phyloP scores from a whole-genome alignment of 35 echinoderm and acorn worm species.

The Patiria miniata region DNA sequence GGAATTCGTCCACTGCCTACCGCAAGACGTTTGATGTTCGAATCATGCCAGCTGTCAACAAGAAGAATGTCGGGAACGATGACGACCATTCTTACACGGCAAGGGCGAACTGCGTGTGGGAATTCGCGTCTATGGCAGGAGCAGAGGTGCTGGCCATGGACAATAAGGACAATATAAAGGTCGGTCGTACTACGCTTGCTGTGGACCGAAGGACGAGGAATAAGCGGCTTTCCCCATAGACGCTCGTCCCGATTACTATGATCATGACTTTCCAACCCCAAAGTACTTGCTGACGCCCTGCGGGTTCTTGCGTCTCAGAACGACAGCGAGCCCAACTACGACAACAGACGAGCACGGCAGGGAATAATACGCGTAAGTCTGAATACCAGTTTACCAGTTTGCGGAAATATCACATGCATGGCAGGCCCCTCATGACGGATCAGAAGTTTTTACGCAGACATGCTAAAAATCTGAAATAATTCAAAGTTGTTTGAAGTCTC shows the following conservation, averaged over 20 bases:
- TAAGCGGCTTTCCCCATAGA: neutral
- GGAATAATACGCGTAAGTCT: neutral
- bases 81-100: conserved; percentile 28
- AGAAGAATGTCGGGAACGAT: neutral
- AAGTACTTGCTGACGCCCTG: neutral
- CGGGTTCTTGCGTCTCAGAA: neutral
- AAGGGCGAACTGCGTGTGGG: neutral
- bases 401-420: neutral
- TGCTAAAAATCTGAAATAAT: too few relatives aligned
- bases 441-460: neutral
- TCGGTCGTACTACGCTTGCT: neutral
- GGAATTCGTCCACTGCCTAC: neutral
- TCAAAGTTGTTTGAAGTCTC: too few relatives aligned
- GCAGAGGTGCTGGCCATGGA: neutral
- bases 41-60: neutral
- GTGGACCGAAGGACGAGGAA: neutral
- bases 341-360: too few relatives aligned
- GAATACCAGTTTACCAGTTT: neutral
- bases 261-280: neutral
- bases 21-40: neutral
- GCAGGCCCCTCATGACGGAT: neutral
- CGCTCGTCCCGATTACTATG: neutral
- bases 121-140: neutral
- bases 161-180: conserved; percentile 13
- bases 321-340: too few relatives aligned